Base-by-base conservation (phyloP, 2,113 vertebrate genomes). In the Pomatostomus ruficeps region DNA sequence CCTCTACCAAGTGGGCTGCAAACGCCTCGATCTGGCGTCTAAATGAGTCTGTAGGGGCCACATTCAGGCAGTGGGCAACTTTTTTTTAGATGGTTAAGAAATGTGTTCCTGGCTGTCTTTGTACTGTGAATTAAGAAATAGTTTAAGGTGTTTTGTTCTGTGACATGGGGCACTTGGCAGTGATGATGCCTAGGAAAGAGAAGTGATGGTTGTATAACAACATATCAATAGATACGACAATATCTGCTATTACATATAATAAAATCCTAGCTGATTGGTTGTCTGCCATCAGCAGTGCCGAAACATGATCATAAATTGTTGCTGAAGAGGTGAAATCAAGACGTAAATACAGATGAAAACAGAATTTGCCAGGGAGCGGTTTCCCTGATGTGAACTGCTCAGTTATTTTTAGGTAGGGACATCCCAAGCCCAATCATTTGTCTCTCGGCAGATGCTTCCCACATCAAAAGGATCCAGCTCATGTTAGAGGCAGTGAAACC, bases 401-500 rank as follows among this genome's bases (percentile, higher is more conserved):
- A 14, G 82, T 62, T 95, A 94, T 93, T 95, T 95, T 95, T 88
- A 93, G 82, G 20, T 1, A 63, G 82, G 85, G 93, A 76, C 82
- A 90, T 75, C 92, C 94, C 92, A 85, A 83, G 46, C 55, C 73
- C 33, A 71, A 23, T 62, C 14, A 0, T 89, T 95, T 91, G 90
- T 93, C 81, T 93, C 92, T 92, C 14, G 0, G 52, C 86, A 93
- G 94, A 93, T 84, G 79, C 76, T 93, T 96, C 63, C 82, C 72
- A 93, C 75, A 94, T 90, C 85, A 95, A 85, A 94, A 14, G 5
- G 75, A 82, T 78, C 26, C 70, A 87, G 48, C 13, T 58, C 33
- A 38, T 38, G 45, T 91, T 81, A 81, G 73, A 93, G 73, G 77
- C 89, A 95, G 45, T 8, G 70, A 91, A 97, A 87, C 57, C 89